These are phyloP conservation scores for Tolypeutes matacus DNA, from an alignment of 2,797 vertebrate genomes.

Conservation along the genomic window DNA sequence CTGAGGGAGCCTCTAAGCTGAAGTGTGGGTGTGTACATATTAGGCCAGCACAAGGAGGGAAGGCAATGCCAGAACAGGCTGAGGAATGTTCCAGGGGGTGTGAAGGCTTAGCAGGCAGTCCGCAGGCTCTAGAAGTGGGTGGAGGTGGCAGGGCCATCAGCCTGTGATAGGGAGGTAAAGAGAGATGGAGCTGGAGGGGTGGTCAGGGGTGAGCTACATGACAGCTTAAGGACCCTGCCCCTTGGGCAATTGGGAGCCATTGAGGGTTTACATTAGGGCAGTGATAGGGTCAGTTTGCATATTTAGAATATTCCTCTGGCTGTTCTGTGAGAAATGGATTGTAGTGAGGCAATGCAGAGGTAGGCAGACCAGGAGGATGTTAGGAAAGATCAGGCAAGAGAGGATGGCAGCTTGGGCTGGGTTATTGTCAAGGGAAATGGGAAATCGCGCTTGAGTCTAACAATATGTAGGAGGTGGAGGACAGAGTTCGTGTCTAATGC, in stretches of 20 bases:
- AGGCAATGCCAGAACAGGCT: background rate
- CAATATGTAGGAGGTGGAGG: background rate
- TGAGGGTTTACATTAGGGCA: background rate
- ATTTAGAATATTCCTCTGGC: background rate
- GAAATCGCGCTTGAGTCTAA: background rate
- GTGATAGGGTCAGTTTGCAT: background rate
- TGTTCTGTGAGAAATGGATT: background rate
- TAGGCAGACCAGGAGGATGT: background rate
- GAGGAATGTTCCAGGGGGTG: background rate
- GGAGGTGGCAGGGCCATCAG: background rate
- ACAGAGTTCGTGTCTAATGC: background rate
- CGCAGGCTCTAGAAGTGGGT: background rate
- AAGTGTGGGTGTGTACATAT: rapidly evolving
- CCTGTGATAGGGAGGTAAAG: rapidly evolving
- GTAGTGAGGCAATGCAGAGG: background rate
- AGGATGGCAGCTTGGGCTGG: background rate
- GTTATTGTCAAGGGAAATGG: background rate
- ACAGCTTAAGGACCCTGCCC: background rate
- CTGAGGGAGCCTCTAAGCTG: background rate
- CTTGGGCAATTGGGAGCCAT: background rate
- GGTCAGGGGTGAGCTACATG: background rate
- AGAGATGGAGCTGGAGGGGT: background rate
- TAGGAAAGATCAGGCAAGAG: background rate
- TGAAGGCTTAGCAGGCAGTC: background rate
- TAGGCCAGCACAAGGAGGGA: background rate